Percentiles rank a stretch among this genome's conserved stretches.
These are phyloP conservation scores for Zapus hudsonius DNA, from an alignment of 2,113 vertebrate genomes.

Conservation along the genomic window DNA sequence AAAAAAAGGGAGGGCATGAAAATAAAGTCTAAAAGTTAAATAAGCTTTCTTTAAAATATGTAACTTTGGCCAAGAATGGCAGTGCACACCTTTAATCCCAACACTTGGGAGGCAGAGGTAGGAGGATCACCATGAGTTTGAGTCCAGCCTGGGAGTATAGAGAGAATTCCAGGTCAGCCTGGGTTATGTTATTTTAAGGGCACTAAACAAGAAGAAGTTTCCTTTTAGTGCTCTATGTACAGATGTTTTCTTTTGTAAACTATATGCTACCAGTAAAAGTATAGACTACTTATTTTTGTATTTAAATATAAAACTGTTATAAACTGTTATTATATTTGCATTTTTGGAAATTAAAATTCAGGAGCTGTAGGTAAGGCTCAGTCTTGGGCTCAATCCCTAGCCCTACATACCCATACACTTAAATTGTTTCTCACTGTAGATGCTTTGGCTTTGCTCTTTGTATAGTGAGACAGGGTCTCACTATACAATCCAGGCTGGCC, in stretches of 20 bases:
- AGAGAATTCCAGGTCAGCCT: too few species aligned
- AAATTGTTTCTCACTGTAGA: not conserved
- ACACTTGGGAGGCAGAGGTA: too few species aligned
- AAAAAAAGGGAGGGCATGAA: not conserved
- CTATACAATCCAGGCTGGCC: not conserved
- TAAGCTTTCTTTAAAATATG: not conserved
- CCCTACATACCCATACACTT: not conserved
- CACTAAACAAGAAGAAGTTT: not conserved
- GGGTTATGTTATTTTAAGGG: too few species aligned
- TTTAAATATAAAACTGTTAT: slow-evolving; percentile 1
- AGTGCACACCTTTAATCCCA: too few species aligned
- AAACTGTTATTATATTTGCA: not conserved
- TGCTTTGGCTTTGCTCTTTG: too few species aligned
- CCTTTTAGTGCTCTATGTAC: not conserved
- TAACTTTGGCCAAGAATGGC: not conserved
- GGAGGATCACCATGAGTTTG: too few species aligned
- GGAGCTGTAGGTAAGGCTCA: not conserved
- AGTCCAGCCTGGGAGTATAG: too few species aligned
- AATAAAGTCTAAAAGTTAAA: not conserved
- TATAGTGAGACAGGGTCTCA: too few species aligned
- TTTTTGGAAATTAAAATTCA: slow-evolving; percentile 36
- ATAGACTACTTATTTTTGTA: not conserved
- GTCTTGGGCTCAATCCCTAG: too few species aligned
- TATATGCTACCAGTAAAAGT: not conserved
- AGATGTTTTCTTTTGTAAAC: not conserved